Evolutionary conservation across 1,140 invertebrate genomes (phyloP).

Genomic region (Calephelis virginiensis): DNA sequence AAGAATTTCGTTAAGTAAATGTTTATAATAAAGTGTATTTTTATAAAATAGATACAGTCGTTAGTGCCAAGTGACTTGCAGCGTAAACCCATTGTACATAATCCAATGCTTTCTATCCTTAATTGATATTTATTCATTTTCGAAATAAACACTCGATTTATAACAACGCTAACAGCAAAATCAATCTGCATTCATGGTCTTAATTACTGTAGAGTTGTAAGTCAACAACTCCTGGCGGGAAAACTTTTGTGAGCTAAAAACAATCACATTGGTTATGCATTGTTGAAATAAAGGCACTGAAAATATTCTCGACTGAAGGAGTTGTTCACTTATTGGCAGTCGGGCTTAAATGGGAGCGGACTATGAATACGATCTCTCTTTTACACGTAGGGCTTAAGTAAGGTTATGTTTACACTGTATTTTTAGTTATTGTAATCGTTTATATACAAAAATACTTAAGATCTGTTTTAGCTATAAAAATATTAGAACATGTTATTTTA

Average conservation of each 20-base stretch:
- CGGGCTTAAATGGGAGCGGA: slow-evolving; percentile 60
- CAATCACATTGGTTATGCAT: slow-evolving; percentile 13
- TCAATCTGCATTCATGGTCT: slow-evolving; percentile 42
- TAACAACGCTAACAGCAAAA: slow-evolving; percentile 23
- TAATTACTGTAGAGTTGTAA: slow-evolving; percentile 39
- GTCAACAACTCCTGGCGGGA: slow-evolving; percentile 39
- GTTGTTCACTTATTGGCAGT: slow-evolving; percentile 37
- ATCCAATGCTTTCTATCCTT: background rate
- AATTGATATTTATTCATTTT: background rate
- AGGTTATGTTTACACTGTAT: slow-evolving; percentile 29
- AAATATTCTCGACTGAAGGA: slow-evolving; percentile 26
- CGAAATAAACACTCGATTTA: background rate
- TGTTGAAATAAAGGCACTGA: slow-evolving; percentile 12
- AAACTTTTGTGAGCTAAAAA: slow-evolving; percentile 9
- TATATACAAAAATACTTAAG: background rate
- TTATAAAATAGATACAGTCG: background rate
- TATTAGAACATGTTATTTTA: slow-evolving; percentile 5
- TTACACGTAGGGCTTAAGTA: slow-evolving; percentile 36
- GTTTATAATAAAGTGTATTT: slow-evolving; percentile 4
- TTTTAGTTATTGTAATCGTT: slow-evolving; percentile 10
- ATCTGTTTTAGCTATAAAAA: slow-evolving; percentile 9
- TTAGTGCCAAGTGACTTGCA: slow-evolving; percentile 7
- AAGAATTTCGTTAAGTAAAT: slow-evolving; percentile 1
- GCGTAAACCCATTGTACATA: slow-evolving; percentile 2
- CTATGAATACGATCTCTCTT: slow-evolving; percentile 37